Percentiles rank a stretch among this genome's conserved stretches.
These are phyloP conservation scores for Pinctada fucata DNA, from an alignment of 2,888 invertebrate genomes.

Conservation along the genomic window DNA sequence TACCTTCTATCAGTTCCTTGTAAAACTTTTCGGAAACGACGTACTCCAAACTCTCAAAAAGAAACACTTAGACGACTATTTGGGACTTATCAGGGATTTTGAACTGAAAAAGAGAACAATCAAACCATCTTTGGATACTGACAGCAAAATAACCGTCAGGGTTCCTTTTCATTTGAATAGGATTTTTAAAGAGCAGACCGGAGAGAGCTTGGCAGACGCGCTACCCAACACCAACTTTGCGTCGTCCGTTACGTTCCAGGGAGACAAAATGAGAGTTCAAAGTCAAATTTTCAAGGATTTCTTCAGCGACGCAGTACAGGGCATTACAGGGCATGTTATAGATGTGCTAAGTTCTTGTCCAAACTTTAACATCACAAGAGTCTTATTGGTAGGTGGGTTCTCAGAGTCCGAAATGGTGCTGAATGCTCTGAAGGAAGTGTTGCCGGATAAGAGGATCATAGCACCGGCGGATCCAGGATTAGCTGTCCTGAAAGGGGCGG, in stretches of 20 bases:
- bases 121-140: conserved; percentile 15
- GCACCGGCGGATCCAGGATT: conserved; percentile 24
- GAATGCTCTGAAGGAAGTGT: conserved; percentile 5
- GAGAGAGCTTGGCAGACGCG: conserved; percentile 13
- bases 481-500: conserved; percentile 31
- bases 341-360: conserved; percentile 8
- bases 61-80: conserved; percentile 28
- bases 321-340: conserved; percentile 18
- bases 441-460: conserved; percentile 18
- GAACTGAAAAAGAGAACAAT: conserved; percentile 36
- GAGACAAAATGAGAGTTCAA: conserved; percentile 28
- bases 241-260: conserved; percentile 3
- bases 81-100: conserved; percentile 26
- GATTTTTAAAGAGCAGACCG: conserved; percentile 13
- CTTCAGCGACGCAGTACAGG: conserved; percentile 25
- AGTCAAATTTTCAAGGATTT: conserved; percentile 24
- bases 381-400: conserved; percentile 31
- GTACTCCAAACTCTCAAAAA: conserved; percentile 14
- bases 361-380: conserved; percentile 13
- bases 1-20: conserved; percentile 28
- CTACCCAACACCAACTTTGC: conserved; percentile 17
- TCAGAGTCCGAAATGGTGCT: conserved; percentile 32
- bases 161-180: conserved; percentile 21
- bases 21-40: conserved; percentile 29
- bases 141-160: conserved; percentile 17